Conservation (phyloP, 2,888 invertebrate genomes). For the Pollenia angustigena region DNA sequence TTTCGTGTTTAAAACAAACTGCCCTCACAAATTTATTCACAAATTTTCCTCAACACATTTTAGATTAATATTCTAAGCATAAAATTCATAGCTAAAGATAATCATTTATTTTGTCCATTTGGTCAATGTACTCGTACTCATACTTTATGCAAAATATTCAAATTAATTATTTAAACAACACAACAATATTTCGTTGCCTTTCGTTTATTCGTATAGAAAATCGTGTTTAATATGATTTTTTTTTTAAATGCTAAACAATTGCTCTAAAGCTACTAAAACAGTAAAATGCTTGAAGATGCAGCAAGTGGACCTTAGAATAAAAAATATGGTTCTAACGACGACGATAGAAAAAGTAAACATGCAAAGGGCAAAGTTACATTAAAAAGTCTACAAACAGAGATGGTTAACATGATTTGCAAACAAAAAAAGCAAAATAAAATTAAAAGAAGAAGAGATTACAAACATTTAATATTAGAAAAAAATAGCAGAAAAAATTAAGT, state of each 20-base stretch:
- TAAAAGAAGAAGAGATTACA: constrained; percentile 62
- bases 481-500: constrained; percentile 10
- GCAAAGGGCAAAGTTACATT: constrained; percentile 71
- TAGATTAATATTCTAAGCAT: constrained; percentile 47
- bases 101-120: constrained; percentile 34
- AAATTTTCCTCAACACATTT: constrained; percentile 8
- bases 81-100: constrained; percentile 32
- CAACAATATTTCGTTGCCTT: constrained; percentile 4
- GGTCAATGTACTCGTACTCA: constrained; percentile 35
- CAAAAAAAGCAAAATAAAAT: constrained; percentile 3
- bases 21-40: constrained; percentile 22
- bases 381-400: constrained; percentile 46
- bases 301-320: constrained; percentile 62
- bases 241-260: constrained; percentile 65
- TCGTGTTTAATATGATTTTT: constrained; percentile 67
- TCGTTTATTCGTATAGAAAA: constrained; percentile 38
- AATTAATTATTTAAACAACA: constrained; percentile 67
- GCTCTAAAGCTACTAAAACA: constrained; percentile 10
- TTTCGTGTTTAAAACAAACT: neutral
- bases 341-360: constrained; percentile 56
- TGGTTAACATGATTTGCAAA: constrained; percentile 65
- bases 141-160: constrained; percentile 64
- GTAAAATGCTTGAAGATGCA: neutral
- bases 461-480: constrained; percentile 54
- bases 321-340: constrained; percentile 66